Base-by-base conservation (phyloP, 2,113 vertebrate species). In the Lamprotornis superbus region DNA sequence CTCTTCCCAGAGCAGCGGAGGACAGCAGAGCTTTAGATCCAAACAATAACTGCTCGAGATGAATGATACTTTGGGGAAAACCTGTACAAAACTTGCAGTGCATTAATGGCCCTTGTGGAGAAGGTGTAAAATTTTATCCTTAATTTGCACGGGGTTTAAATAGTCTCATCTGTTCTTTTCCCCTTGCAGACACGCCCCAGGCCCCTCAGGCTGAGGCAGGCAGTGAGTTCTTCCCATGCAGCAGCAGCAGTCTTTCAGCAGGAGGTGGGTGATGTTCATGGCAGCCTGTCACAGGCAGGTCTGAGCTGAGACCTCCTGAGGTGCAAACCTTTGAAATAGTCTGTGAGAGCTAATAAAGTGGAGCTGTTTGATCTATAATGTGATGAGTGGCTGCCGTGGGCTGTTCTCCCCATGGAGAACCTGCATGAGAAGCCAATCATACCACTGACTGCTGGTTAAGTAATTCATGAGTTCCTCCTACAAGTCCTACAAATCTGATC, bases 251-350 rank as follows among this genome's bases (percentile, higher is more conserved):
- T 28, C 11, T 22, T 50, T 50, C 31, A 50, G 50, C 33, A 20
- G 50, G 52, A 49, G n/a, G 7, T 20, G 65, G 50, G 14, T 42
- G 24, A n/a, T 80, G 40, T 37, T 50, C 22, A 19, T 15, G 39
- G 12, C 24, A 57, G 22, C 24, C 74, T 88, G 46, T 68, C 35
- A 33, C 7, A 33, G 46, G 19, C 21, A 28, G 60, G 18, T 35
- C 78, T 83, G 53, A 84, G 49, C 8, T 40, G 73, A 87, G 90
- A 63, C 90, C 31, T 82, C 65, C 67, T 73, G 82, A 71, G 52
- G 49, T 47, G 39, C 47, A 56, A 67, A 56, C 61, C 65, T 92
- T 77, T 89, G 74, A 89, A 92, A 78, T 31, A 23, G 39, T 11
- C 63, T 30, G 69, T 49, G 83, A 82, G 78, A 87, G 30, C 31